Percentiles rank a stretch among this genome's conserved stretches.
Evolutionary conservation across 2,113 vertebrate genomes (phyloP).

Genomic region (Mormyrus iriodes): DNA sequence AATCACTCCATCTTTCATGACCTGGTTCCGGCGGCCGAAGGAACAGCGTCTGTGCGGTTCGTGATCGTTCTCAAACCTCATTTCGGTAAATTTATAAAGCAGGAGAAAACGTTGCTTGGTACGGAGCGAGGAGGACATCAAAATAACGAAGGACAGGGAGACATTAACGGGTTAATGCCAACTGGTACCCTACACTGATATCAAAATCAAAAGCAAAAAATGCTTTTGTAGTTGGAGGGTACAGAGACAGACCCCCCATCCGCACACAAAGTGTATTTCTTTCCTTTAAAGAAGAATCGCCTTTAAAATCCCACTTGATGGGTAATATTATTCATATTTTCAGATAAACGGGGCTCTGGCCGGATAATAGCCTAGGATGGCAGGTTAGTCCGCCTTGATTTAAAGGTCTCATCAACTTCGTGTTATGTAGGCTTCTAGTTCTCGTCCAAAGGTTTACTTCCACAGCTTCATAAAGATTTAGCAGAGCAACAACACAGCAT

Average conservation of each 20-base stretch:
- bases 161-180: neutral
- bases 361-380: neutral
- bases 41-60: neutral
- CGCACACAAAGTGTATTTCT: neutral
- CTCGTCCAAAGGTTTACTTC: neutral
- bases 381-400: neutral
- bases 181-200: neutral
- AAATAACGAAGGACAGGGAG: neutral
- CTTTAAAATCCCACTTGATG: neutral
- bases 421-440: neutral
- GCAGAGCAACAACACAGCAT: neutral
- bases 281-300: constrained; percentile 3
- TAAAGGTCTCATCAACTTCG: neutral
- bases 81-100: neutral
- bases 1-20: neutral
- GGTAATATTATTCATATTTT: neutral
- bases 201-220: neutral
- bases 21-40: neutral
- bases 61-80: neutral
- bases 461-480: neutral
- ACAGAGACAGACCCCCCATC: neutral
- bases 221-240: neutral
- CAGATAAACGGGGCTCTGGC: neutral
- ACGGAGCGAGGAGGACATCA: neutral
- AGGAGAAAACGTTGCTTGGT: neutral